A percentile compares a stretch with the other conserved stretches of the same genome.
These are phyloP conservation scores for Pharmacophagus antenor DNA, from an alignment of 2,888 invertebrate species.

Conservation along the genomic window DNA sequence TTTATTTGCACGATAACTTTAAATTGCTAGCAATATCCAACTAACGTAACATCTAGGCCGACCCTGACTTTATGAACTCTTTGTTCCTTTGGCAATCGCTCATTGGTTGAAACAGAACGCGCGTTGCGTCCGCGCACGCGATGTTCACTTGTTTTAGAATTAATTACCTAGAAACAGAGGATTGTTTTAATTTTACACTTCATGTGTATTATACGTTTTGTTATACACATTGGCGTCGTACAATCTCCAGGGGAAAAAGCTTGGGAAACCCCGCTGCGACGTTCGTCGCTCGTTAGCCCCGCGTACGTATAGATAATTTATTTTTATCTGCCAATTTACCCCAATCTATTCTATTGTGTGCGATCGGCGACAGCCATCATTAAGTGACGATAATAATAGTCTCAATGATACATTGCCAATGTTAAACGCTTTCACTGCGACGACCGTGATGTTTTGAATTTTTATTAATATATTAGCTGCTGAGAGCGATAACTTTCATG, in stretches of 20 bases:
- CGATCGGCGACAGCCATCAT: conserved; percentile 61
- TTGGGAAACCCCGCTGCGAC: conserved; percentile 59
- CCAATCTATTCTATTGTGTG: conserved; percentile 69
- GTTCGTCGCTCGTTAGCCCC: conserved; percentile 73
- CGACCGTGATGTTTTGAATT: conserved; percentile 13
- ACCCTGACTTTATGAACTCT: conserved; percentile 40
- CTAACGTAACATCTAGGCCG: conserved; percentile 31
- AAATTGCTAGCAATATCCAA: neutral
- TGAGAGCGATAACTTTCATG: neutral
- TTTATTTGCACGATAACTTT: neutral
- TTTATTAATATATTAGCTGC: neutral
- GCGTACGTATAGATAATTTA: conserved; percentile 67
- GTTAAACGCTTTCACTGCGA: conserved; percentile 5
- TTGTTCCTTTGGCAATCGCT: conserved; percentile 30
- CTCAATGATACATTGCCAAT: conserved; percentile 27
- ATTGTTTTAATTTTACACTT: conserved; percentile 24
- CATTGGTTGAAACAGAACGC: conserved; percentile 55
- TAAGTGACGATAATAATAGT: conserved; percentile 38
- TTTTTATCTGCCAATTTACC: conserved; percentile 78
- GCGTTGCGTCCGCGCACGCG: conserved; percentile 59
- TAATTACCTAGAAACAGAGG: conserved; percentile 6
- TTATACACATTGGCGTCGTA: conserved; percentile 62
- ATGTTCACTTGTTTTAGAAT: conserved; percentile 9
- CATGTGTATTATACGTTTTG: conserved; percentile 35
- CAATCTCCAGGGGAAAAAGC: conserved; percentile 63